These are phyloP conservation scores for Crypturellus tataupa DNA, from an alignment of 2,797 vertebrate species.

Conservation along the genomic window DNA sequence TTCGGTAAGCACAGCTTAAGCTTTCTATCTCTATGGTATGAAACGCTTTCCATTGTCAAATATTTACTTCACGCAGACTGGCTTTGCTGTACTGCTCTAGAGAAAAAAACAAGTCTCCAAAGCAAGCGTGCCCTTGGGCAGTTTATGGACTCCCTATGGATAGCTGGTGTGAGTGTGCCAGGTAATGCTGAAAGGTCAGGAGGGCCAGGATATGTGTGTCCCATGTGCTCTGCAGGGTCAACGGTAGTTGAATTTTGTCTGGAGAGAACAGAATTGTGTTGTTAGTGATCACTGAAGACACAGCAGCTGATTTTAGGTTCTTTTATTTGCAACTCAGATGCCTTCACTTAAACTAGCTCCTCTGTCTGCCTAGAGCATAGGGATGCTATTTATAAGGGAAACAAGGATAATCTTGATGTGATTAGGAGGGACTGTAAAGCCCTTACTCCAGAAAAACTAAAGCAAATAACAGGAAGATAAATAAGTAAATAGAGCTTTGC, in stretches of 20 bases:
- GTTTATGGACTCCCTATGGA: background rate
- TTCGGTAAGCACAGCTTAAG: background rate
- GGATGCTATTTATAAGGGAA: background rate
- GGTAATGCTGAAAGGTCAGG: background rate
- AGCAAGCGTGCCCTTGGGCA: background rate
- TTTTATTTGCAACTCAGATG: background rate
- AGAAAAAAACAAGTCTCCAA: background rate
- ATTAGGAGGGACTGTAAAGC: background rate
- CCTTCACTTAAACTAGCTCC: background rate
- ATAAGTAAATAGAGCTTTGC: accelerated
- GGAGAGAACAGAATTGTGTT: background rate
- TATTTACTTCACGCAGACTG: background rate
- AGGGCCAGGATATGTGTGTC: background rate
- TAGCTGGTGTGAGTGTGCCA: background rate
- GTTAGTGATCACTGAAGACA: background rate
- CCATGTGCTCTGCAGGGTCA: background rate
- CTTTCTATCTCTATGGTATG: background rate
- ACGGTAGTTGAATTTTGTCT: background rate
- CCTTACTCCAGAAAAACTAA: background rate
- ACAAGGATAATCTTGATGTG: background rate
- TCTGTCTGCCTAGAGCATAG: background rate
- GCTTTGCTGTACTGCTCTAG: background rate
- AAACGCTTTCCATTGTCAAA: background rate
- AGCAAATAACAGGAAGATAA: background rate
- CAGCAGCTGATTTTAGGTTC: background rate